phyloP scores from a whole-genome alignment of 2,113 vertebrate species.

The Tiliqua scincoides region DNA sequence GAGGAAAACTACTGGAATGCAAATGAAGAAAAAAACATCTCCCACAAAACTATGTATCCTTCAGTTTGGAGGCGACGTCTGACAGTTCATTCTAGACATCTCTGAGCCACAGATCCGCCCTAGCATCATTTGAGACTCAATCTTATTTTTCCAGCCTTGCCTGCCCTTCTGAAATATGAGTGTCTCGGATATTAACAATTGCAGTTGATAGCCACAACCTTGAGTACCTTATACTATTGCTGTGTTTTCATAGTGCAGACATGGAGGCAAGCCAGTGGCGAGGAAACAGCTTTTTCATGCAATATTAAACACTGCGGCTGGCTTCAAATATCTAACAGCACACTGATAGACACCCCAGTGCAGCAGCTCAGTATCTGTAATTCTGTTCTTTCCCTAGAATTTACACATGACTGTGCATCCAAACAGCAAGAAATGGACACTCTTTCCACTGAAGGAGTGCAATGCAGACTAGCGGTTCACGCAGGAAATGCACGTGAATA shows the following conservation, averaged over 20 bases:
- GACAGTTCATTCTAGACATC: conserved; percentile 54
- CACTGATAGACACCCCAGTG: too few relatives aligned
- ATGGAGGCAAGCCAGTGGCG: not conserved
- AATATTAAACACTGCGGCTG: not conserved
- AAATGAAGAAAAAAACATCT: conserved; percentile 35
- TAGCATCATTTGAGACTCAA: not conserved
- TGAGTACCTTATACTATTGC: conserved; percentile 46
- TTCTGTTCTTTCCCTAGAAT: not conserved
- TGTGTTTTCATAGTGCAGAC: conserved; percentile 60
- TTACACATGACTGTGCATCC: not conserved
- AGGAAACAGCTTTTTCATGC: not conserved
- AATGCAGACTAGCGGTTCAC: not conserved
- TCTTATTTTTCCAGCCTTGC: not conserved
- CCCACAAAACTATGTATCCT: conserved; percentile 49
- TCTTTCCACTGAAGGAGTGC: not conserved
- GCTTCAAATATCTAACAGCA: not conserved
- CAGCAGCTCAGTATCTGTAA: not conserved
- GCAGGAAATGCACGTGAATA: not conserved
- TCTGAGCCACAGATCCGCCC: not conserved
- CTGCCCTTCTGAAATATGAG: not conserved
- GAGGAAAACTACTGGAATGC: conserved; percentile 6
- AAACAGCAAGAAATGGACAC: too few relatives aligned
- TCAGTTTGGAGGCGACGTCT: conserved; percentile 69
- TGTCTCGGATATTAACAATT: conserved; percentile 28
- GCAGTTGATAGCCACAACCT: conserved; percentile 30